These are phyloP conservation scores for Hoplostethus atlanticus DNA, from an alignment of 2,797 vertebrate species.

Conservation along the genomic window DNA sequence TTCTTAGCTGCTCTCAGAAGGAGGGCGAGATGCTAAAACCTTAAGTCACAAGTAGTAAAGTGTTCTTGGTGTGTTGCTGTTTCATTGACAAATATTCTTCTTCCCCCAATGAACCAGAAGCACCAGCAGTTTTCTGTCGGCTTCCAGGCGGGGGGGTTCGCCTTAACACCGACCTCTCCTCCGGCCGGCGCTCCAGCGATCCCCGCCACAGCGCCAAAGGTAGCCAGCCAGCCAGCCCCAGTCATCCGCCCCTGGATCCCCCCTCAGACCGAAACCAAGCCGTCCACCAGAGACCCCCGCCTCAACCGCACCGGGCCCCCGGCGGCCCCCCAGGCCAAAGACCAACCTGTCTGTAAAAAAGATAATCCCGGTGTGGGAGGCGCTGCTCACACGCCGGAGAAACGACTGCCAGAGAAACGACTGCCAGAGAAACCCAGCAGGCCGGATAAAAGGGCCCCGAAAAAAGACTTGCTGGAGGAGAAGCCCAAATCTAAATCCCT, in stretches of 20 bases:
- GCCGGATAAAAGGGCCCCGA: conserved; percentile 87
- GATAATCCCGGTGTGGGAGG: conserved; percentile 72
- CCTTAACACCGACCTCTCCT: conserved; percentile 78
- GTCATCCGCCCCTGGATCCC: conserved; percentile 75
- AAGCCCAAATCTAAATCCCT: conserved; percentile 89
- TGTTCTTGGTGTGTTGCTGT: too few relatives aligned
- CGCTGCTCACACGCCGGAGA: conserved; percentile 76
- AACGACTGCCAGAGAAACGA: conserved; percentile 81
- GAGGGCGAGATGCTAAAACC: too few relatives aligned
- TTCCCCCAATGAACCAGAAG: not conserved
- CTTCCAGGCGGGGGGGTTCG: conserved; percentile 89
- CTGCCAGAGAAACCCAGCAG: conserved; percentile 62
- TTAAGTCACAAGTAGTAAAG: too few relatives aligned
- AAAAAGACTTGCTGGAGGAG: conserved; percentile 86
- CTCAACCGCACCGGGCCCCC: conserved; percentile 86
- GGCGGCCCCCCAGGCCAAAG: conserved; percentile 85
- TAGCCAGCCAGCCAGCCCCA: conserved; percentile 59
- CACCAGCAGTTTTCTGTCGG: conserved; percentile 11
- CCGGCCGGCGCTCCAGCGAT: conserved; percentile 69
- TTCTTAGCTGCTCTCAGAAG: too few relatives aligned
- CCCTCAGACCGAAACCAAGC: conserved; percentile 87
- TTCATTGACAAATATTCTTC: not conserved
- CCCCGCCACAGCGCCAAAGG: conserved; percentile 71
- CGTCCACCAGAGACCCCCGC: conserved; percentile 92
- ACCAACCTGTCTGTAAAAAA: conserved; percentile 85